Evolutionary conservation across 2,113 vertebrate genomes (phyloP), one percentile per base, ranked within the genome.

Genomic region (Oryzias melastigma): DNA sequence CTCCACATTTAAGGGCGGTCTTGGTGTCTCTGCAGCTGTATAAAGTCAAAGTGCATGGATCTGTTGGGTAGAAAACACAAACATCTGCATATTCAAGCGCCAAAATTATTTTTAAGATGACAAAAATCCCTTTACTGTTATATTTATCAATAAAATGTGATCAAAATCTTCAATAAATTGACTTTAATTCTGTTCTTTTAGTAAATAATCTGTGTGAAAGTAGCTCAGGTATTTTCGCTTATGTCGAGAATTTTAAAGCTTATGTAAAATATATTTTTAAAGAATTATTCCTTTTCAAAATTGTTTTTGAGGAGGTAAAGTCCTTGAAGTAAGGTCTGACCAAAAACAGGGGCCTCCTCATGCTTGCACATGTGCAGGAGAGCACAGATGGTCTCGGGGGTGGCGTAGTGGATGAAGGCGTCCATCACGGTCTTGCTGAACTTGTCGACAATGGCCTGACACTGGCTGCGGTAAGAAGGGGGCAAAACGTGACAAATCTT

Each of bases 381-480:
- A 17, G 77, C 68, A 0, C 96, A 98, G 72, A 97, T 81, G 75
- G 92, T 55, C 46, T 92, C 78, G 0, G 95, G 95, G 0, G 87
- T 88, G 65, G 90, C 52, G 1, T 77, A 83, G 48, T 81, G 69
- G 71, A 95, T 49, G 29, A 95, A 50, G 0, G 73, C 66, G 0
- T 96, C 93, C 6, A 97, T 4, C 12, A 91, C 58, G 12, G 82
- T 67, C 51, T 72, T 83, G 0, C 80, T 80, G 5, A 93, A 92
- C 40, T 77, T 90, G 56, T 87, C 68, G 0, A 92, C 79, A 27
- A 97, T 57, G 2, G 69, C 78, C 71, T 92, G 80, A 52, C 96
- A 98, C 47, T 92, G 81, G 3, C 83, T 59, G 0, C 61, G 83
- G 8, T 73, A 49, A 15, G 57, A 27, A 1, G 45, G 0, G 1